phyloP scores from a whole-genome alignment of 2,797 vertebrate species.

The Melanotaenia maccullochi region DNA sequence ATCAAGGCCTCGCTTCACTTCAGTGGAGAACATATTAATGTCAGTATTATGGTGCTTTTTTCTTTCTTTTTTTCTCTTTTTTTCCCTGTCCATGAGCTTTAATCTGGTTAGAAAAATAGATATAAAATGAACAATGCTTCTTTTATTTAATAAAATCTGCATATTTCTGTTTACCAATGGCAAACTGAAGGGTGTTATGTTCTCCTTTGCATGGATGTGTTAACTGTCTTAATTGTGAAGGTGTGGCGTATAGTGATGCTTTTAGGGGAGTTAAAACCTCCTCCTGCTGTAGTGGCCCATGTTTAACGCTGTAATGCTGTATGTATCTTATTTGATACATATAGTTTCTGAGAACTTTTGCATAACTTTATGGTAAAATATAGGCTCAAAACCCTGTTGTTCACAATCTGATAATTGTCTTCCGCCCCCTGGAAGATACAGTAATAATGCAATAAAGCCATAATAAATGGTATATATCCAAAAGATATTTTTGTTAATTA shows the following conservation, averaged over 20 bases:
- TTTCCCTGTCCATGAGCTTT: neutral
- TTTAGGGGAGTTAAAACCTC: neutral
- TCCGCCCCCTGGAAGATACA: no score
- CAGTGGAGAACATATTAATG: neutral
- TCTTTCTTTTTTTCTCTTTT: neutral
- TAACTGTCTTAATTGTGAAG: neutral
- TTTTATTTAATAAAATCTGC: neutral
- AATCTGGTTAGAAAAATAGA: neutral
- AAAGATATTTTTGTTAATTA: no score
- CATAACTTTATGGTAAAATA: no score
- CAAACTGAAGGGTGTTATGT: neutral
- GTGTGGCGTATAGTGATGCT: neutral
- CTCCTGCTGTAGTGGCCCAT: neutral
- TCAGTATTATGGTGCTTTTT: conserved; percentile 31
- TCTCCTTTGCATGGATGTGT: neutral
- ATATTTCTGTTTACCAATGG: neutral
- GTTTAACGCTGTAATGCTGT: neutral
- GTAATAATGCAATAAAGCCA: no score
- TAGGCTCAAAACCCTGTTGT: no score
- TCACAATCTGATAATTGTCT: no score
- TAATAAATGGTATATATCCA: no score
- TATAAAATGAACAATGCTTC: neutral
- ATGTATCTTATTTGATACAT: no score
- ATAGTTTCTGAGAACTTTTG: no score
- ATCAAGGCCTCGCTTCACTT: conserved; percentile 33